phyloP scores from a whole-genome alignment of 2,797 vertebrate species.

The Aselliscus stoliczkanus region DNA sequence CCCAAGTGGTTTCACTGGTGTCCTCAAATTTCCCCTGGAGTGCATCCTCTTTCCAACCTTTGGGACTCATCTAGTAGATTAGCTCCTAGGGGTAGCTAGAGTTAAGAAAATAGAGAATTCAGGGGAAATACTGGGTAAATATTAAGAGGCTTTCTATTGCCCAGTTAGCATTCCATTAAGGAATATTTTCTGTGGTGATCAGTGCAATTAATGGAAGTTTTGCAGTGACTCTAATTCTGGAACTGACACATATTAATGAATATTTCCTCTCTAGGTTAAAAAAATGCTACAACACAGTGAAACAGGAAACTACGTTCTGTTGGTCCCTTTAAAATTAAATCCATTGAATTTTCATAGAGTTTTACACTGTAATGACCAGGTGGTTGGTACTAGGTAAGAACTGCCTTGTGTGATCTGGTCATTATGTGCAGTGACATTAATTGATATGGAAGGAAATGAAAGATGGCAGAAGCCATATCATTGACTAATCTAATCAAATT shows the following conservation, averaged over 20 bases:
- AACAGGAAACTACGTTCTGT: neutral
- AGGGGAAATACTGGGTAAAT: neutral
- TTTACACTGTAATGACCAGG: neutral
- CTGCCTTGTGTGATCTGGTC: neutral
- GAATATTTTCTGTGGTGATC: neutral
- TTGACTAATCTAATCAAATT: neutral
- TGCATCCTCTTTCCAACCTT: neutral
- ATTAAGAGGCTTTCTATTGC: neutral
- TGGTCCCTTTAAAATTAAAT: neutral
- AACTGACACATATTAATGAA: neutral
- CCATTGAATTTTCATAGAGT: neutral
- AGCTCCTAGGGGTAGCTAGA: neutral
- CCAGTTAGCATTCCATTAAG: neutral
- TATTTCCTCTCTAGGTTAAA: neutral
- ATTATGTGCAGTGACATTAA: neutral
- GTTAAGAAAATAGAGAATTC: neutral
- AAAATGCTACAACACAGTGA: neutral
- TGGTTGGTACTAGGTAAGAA: neutral
- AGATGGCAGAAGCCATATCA: neutral
- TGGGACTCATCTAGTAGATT: neutral
- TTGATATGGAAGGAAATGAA: neutral
- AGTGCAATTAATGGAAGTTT: neutral
- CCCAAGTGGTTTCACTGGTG: neutral
- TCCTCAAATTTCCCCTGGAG: neutral
- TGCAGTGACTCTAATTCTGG: neutral